These are phyloP conservation scores for Mythimna albipuncta DNA, from an alignment of 2,888 invertebrate genomes.

Conservation along the genomic window DNA sequence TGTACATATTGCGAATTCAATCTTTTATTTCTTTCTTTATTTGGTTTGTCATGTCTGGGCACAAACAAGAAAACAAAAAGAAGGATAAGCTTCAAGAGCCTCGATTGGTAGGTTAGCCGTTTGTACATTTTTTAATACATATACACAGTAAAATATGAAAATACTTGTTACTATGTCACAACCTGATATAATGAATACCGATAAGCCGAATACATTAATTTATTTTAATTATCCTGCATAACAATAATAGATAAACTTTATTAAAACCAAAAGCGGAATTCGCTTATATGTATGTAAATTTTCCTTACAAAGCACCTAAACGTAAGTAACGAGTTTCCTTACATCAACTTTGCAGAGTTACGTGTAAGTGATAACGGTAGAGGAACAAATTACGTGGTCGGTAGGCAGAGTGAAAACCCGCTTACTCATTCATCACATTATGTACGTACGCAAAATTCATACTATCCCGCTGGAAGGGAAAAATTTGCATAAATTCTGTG, in stretches of 20 bases:
- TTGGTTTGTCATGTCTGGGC: conserved; percentile 32
- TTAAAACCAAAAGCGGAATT: conserved; percentile 4
- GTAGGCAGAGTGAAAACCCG: conserved; percentile 46
- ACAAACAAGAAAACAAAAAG: conserved; percentile 15
- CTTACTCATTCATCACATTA: conserved; percentile 46
- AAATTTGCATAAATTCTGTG: conserved; percentile 49
- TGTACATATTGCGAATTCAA: conserved; percentile 33
- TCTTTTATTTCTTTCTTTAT: conserved; percentile 15
- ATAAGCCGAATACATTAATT: conserved; percentile 26
- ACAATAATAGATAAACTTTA: conserved; percentile 21
- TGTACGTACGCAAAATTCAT: conserved; percentile 31
- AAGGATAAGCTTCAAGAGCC: conserved; percentile 26
- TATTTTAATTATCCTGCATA: conserved; percentile 20
- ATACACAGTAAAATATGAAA: neutral
- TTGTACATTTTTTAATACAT: neutral
- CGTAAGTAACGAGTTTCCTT: conserved; percentile 46
- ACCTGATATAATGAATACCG: neutral
- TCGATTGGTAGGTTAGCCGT: conserved; percentile 8
- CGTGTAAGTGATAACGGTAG: conserved; percentile 53
- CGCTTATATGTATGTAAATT: conserved; percentile 49
- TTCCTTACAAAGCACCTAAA: conserved; percentile 44
- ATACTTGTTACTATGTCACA: conserved; percentile 2
- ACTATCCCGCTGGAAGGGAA: conserved; percentile 19
- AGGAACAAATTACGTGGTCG: conserved; percentile 45
- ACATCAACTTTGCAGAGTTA: conserved; percentile 51